These are phyloP conservation scores for Ptyas mucosa DNA, from an alignment of 2,113 vertebrate genomes.

Conservation along the genomic window DNA sequence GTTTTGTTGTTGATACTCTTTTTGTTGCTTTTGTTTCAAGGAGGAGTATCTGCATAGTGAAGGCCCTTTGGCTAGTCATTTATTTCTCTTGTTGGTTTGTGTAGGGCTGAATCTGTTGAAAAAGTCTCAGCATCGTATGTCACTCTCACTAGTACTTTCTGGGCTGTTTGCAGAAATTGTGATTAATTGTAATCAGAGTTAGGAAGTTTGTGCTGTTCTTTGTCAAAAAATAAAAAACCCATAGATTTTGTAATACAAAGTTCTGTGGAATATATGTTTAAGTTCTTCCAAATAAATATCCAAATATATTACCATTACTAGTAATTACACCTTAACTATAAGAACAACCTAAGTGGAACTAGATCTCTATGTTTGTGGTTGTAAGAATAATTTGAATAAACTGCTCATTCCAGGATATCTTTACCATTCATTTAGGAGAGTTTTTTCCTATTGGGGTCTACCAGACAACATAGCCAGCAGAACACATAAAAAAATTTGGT, in stretches of 20 bases:
- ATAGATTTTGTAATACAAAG: slow-evolving; percentile 10
- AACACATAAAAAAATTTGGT: neutral
- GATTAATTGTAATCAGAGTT: slow-evolving; percentile 47
- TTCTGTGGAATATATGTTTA: slow-evolving; percentile 4
- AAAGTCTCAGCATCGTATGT: slow-evolving; percentile 38
- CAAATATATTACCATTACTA: neutral
- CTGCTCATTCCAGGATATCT: neutral
- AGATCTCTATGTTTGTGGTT: neutral
- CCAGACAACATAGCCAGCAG: neutral
- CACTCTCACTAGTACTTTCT: slow-evolving; percentile 33
- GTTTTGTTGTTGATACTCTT: neutral
- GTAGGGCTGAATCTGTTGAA: slow-evolving; percentile 29
- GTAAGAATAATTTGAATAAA: neutral
- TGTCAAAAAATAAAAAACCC: slow-evolving; percentile 25
- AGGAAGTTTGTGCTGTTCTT: slow-evolving; percentile 42
- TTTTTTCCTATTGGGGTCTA: neutral
- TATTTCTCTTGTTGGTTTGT: slow-evolving; percentile 12
- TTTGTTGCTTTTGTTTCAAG: neutral
- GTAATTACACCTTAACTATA: neutral
- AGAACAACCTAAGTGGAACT: neutral
- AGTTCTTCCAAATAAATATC: slow-evolving; percentile 33
- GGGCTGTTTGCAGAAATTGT: slow-evolving; percentile 43
- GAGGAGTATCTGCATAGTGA: neutral
- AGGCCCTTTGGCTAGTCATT: slow-evolving; percentile 32
- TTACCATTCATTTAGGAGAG: neutral